Base-by-base conservation (phyloP, 2,888 invertebrate genomes). In the Sthenelais limicola region DNA sequence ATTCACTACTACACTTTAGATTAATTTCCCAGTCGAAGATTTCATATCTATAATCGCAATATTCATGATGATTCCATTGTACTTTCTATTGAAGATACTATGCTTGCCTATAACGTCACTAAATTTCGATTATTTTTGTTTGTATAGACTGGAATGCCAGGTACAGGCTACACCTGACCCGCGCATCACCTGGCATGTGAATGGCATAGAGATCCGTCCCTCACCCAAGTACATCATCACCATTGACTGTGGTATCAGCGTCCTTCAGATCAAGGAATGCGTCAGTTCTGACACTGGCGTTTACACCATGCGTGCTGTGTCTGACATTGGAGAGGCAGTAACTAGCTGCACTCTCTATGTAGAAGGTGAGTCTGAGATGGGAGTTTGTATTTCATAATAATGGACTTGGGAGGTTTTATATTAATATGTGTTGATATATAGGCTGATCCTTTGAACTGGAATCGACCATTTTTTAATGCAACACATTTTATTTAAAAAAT, bases 211-310 rank as follows among this genome's bases (percentile, higher is more conserved):
- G 79, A 82, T 88, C 68, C 80, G 83, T 49, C 85, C 87, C 0
- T 85, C 86, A 4, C 83, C 84, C 33, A 84, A 85, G 74, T 85
- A 86, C 74, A 83, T 84, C 70, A 83, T 86, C 71, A 78, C 78
- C 28, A 79, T 79, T 70, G 83, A 84, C 67, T 83, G 82, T 32
- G 82, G 83, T 18, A 84, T 82, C 76, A 81, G 81, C 56, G 78
- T 82, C 3, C 80, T 86, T 54, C 82, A 86, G 21, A 85, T 86
- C 68, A 84, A 83, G 56, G 84, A 87, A 74, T 85, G 86, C 32
- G 81, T 82, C 21, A 96, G 97, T 28, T 96, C 96, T 88, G 98
- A 98, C 89, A 95, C 96, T 1, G 98, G 98, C 56, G 95, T 96
- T 48, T 98, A 98, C 88, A 97, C 97, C 1, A 96, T 97, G 86